phyloP scores from a whole-genome alignment of 2,113 vertebrate genomes.

The Elachura formosa region DNA sequence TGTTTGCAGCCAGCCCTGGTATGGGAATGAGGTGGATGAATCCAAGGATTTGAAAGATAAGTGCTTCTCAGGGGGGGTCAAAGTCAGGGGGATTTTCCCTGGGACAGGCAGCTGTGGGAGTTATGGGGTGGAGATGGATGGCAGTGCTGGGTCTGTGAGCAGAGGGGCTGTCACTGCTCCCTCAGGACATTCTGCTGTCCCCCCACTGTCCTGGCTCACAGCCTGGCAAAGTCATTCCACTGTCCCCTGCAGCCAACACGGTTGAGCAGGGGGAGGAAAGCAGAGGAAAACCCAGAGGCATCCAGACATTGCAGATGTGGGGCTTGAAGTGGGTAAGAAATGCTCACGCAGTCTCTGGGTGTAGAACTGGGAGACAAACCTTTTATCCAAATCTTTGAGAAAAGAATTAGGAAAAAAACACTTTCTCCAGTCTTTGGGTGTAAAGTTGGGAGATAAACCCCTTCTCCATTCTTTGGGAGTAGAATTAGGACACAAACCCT shows the following conservation, averaged over 20 bases:
- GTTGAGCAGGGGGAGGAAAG: background rate
- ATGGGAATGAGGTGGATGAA: background rate
- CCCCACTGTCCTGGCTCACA: rapidly evolving
- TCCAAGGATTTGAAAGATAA: background rate
- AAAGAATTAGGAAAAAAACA: background rate
- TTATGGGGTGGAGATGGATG: background rate
- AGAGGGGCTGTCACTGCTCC: background rate
- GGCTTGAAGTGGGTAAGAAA: background rate
- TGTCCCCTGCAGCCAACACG: rapidly evolving
- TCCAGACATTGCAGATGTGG: rapidly evolving
- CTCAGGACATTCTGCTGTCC: no score
- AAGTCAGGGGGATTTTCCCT: background rate
- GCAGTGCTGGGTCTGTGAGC: background rate
- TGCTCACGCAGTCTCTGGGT: background rate
- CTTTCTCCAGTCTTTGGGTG: background rate
- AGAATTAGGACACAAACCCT: background rate
- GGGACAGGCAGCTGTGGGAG: rapidly evolving
- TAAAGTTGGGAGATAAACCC: background rate
- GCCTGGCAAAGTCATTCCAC: background rate
- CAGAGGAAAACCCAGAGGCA: background rate
- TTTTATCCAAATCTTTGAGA: no score
- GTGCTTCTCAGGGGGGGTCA: background rate
- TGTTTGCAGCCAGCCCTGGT: background rate
- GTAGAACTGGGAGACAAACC: background rate
- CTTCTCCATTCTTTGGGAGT: background rate